Base-by-base conservation (phyloP, 2,888 invertebrate genomes). In the Rhingia rostrata region DNA sequence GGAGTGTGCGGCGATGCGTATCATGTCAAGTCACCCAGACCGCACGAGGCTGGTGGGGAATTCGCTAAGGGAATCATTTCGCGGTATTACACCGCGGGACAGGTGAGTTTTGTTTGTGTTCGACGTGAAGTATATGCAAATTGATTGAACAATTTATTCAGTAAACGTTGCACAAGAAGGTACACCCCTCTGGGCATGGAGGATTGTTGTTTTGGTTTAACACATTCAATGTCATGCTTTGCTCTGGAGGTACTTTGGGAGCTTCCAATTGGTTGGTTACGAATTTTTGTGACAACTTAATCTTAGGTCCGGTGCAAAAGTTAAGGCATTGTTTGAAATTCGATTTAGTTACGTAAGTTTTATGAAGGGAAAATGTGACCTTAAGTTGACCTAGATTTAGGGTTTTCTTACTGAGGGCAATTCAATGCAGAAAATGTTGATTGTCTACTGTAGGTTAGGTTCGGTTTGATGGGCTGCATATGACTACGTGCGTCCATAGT, bases 1-100 rank as follows among this genome's bases (percentile, higher is more conserved):
- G 98, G 98, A 0, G 93, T 97, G 43, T 98, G 98, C 89, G 98
- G 98, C 0, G 98, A 98, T 91, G 95, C 97, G 2, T 95, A 94
- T 89, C 94, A 96, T 87, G 91, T 95, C 7, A 91, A 89, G 56
- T 88, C 91, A 9, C 97, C 97, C 0, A 93, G 97, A n/a, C 95
- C 96, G 0, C 97, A 97, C 89, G 97, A 97, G 92, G 97, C 96
- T 0, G 96, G 97, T 4, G 97, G 97, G 6, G 94, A 94, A 91
- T 97, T 93, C 89, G 97, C 95, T 51, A 96, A 96, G 91, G 97
- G 97, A 37, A 96, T 97, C 87, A 95, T 97, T 87, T 95, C 95
- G 32, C 93, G 95, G 74, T 95, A 95, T 88, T 97, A 97, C 91
- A 94, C 95, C 73, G 94, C 95, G 3, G 97, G 97, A 37, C 97